Base-by-base conservation (phyloP, 2,797 vertebrate genomes). In the Schizopygopsis pylzovi region DNA sequence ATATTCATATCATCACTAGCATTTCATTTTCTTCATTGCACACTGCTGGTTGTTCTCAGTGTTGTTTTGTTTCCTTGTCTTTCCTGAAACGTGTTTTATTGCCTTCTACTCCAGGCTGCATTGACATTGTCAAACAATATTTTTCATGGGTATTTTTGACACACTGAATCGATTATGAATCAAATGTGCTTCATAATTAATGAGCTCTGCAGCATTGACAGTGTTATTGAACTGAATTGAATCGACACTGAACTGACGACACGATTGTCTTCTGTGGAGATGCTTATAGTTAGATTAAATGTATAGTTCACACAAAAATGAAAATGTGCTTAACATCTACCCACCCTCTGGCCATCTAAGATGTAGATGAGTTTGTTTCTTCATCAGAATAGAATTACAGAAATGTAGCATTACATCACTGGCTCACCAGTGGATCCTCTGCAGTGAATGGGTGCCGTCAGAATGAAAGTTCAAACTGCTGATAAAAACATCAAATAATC, bases 21-120 rank as follows among this genome's bases (percentile, higher is more conserved):
- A 33, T 65, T 79, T 79, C 0, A 79, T 79, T 79, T 61, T 61
- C 39, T 79, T 43, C n/a, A 47, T 43, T 43, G 22, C 54, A 59
- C 13, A 78, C 39, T 59, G 16, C 5, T 33, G 22, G 13, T 25
- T 61, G 59, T 59, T 47, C 8, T 49, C 1, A 20, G 15, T 76
- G 7, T 41, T 9, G 15, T 10, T 52, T 33, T 75, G 49, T 33
- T 16, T 77, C 11, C 13, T 1, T 15, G 11, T 77, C 12, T 79
- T 43, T 43, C 1, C 28, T 4, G 22, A 16, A 61, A 18, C 4
- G 0, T 13, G 16, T 20, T 65, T 61, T 47, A 78, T 59, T 16
- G 11, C 25, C 47, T 28, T 47, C 16, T 12, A 16, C 52, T 59
- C 20, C 56, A 41, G 11, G 49, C 28, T 76, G 73, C 28, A 75